Evolutionary conservation across 1,140 invertebrate genomes (phyloP), one percentile per base, ranked within the genome.

Genomic region (Diprion similis): DNA sequence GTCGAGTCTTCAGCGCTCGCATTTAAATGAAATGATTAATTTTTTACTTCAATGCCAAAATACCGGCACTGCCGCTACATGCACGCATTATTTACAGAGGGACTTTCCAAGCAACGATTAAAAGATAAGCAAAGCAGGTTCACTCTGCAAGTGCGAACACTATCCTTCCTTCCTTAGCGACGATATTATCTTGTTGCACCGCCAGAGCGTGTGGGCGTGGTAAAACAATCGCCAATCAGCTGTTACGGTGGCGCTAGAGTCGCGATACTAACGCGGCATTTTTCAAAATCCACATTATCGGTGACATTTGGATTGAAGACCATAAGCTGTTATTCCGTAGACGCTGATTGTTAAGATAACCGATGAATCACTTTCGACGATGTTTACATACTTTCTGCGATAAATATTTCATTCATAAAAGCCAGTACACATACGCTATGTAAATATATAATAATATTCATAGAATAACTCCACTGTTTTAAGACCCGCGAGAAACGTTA

Each of bases 181-280:
- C 77, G 75, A 75, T 68, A 75, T 77, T 77, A 74, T 77, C 76
- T 51, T 76, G 70, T 71, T 69, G 46, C 71, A 71, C 74, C 72
- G 79, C 76, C 75, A 80, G 78, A 78, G 75, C 66, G 37, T 24
- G 79, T 80, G 78, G 79, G 77, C 79, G 76, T 78, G 79, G 77
- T 71, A 71, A 76, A 65, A 73, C 24, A 73, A 17, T 45, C n/a
- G 18, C 79, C 77, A 80, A 80, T 80, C 66, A 17, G 8, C 8
- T 66, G 1, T 18, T 46, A 64, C 13, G 17, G 8, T 18, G 59
- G 13, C 17, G 13, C 59, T 64, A 15, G 13, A 64, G 17, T 18
- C 13, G 17, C 17, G 59, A 15, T 64, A 7, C 13, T 64, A 64
- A 64, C 13, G 13, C 10, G 46, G 11, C 15, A 68, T 59, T 64